Evolutionary conservation across 2,888 invertebrate species (phyloP), one percentile per base, ranked within the genome.

Genomic region (Ophioninae sp.): DNA sequence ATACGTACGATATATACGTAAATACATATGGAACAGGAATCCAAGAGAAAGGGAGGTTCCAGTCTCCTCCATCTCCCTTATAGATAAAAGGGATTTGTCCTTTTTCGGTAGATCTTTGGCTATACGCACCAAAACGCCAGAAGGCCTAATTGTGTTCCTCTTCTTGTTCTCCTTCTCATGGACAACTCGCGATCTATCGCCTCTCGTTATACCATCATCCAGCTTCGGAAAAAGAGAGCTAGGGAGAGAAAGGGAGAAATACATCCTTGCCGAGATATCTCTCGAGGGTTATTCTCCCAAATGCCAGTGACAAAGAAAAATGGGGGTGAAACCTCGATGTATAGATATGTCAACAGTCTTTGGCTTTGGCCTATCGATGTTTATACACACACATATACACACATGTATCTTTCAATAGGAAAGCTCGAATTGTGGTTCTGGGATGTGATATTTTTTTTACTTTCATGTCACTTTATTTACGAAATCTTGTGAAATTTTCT

Each of bases 11-110:
- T 44, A 73, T 64, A 72, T 64, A 63, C 58, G 58, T 59, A 77
- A 67, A 79, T 81, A 81, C 75, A 77, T 58, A 67, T 64, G 68
- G 58, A 74, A 59, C 30, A 51, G 56, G 65, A 81, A 82, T 78
- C 69, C 81, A 80, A 78, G 81, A 85, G 84, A 86, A 88, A 88
- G 90, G 88, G 90, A 90, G 22, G 8, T 2, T 2, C 59, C 1
- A 90, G 88, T 89, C 90, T 79, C 76, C 87, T 86, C 86, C 82
- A 84, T 88, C 89, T 88, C 79, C 87, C 86, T 86, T 85, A 83
- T 78, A 91, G 91, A 91, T 91, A 91, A 91, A 89, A 89, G 89
- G 89, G 89, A 91, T 91, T 91, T 91, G 91, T 91, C 90, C 90
- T 89, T 89, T 87, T 81, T 85, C 88, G 80, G 88, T 88, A 72